A percentile compares a stretch with the other conserved stretches of the same genome.
phyloP scores from a whole-genome alignment of 2,797 vertebrate genomes.

The Melanotaenia parkinsoni region DNA sequence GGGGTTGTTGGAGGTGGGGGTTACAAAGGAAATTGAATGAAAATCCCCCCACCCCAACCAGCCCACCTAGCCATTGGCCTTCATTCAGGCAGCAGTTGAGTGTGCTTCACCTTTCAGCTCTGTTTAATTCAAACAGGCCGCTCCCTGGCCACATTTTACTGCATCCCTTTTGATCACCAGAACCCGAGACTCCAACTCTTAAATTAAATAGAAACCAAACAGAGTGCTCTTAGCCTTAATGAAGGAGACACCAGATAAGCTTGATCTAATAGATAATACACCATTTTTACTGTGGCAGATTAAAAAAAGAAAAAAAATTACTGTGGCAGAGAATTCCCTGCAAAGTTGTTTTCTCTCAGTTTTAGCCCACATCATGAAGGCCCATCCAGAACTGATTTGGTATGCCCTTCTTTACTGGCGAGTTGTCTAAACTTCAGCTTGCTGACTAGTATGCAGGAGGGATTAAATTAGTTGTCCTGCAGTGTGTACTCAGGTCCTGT shows the following conservation, averaged over 20 bases:
- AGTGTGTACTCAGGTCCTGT: conserved; percentile 42
- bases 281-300: conserved; percentile 22
- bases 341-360: conserved; percentile 30
- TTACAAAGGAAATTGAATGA: conserved; percentile 49
- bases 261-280: conserved; percentile 47
- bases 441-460: conserved; percentile 50
- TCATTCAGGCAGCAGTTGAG: conserved; percentile 64
- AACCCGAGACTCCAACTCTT: conserved; percentile 55
- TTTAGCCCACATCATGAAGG: conserved; percentile 57
- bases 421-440: conserved; percentile 57
- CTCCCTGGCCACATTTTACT: conserved; percentile 55
- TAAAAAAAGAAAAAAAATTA: too few relatives aligned
- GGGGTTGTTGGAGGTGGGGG: conserved; percentile 4
- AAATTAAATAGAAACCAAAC: conserved; percentile 63
- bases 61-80: conserved; percentile 42
- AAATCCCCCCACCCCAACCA: conserved; percentile 54
- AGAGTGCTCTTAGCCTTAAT: conserved; percentile 51
- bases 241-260: conserved; percentile 59
- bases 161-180: conserved; percentile 60
- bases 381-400: conserved; percentile 32
- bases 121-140: conserved; percentile 63
- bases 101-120: conserved; percentile 72
- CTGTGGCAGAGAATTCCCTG: too few relatives aligned
- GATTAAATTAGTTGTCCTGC: conserved; percentile 60
- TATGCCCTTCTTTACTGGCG: conserved; percentile 22